Percentiles rank a stretch among this genome's conserved stretches.
Evolutionary conservation across 2,888 invertebrate genomes (phyloP).

Genomic region (Diaprepes abbreviatus): DNA sequence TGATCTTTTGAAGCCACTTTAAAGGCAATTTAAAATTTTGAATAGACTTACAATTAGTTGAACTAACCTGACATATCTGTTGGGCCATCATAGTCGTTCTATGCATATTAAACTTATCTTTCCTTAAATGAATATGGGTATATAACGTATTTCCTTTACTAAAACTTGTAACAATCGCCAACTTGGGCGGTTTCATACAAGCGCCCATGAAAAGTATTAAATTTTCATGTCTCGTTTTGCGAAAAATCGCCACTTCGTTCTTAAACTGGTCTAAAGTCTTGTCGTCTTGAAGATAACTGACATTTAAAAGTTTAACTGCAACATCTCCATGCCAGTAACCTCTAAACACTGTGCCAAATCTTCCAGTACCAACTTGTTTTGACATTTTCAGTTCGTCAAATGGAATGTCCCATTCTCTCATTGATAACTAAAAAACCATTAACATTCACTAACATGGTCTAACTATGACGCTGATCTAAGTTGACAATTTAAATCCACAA

Average conservation of each 20-base stretch:
- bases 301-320: slow-evolving; percentile 95
- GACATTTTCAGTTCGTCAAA: slow-evolving; percentile 91
- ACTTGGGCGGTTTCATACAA: slow-evolving; percentile 96
- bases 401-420: slow-evolving; percentile 99
- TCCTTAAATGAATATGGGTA: slow-evolving; percentile 91
- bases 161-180: slow-evolving; percentile 97
- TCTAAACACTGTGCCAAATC: slow-evolving; percentile 93
- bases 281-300: slow-evolving; percentile 90
- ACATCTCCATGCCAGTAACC: slow-evolving; percentile 99
- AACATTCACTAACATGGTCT: no score
- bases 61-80: slow-evolving; percentile 91
- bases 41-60: no score
- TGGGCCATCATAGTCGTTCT: slow-evolving; percentile 93
- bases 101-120: slow-evolving; percentile 95
- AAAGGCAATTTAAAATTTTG: no score
- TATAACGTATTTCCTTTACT: slow-evolving; percentile 96
- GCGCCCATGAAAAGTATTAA: slow-evolving; percentile 99
- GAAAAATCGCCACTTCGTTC: slow-evolving; percentile 93
- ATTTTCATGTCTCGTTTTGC: slow-evolving; percentile 98
- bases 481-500: no score
- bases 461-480: no score
- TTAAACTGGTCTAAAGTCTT: slow-evolving; percentile 95
- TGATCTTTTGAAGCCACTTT: no score
- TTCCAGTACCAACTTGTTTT: slow-evolving; percentile 90
- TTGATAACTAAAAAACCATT: slow-evolving; percentile 83